Evolutionary conservation across 2,797 vertebrate genomes (phyloP), one percentile per base, ranked within the genome.

Genomic region (Vespertilio murinus): DNA sequence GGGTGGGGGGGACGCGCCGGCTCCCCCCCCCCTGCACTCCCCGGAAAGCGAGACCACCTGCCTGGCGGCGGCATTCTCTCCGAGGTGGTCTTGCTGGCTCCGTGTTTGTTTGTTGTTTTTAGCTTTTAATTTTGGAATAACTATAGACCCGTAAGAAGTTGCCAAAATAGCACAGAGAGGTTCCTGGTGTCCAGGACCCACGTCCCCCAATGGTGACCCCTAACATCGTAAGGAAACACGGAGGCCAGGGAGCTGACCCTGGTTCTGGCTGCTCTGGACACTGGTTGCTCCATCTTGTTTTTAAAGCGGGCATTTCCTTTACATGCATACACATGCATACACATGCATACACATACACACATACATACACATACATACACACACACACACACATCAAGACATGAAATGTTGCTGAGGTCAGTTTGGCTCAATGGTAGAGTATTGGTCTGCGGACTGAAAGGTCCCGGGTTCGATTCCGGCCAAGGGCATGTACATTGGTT

Each of bases 121-220:
- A 42, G 35, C 28, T 92, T 73, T 54, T 30, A 17, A 77, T 81
- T 88, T 92, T 69, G 30, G 85, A 95, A 64, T 90, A 84, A 69
- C 49, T 69, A 74, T 4, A 67, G 25, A 61, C 49, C 65, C 54
- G 7, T 2, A 85, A 42, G 35, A 79, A 93, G 64, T 83, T 59
- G 30, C 33, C 74, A 70, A 84, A 52, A 42, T 17, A 38, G 33
- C 12, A 17, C 13, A 20, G 35, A 71, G 73, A 38, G 25, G 23
- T 38, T 42, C 56, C 6, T 0, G 0, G 45, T 0, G 2, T 33
- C 47, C 8, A 33, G 47, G 20, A 4, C 12, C 38, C 6, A 4
- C 10, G 6, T 14, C 4, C 23, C 9, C 22, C 8, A 0, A 0
- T 0, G 42, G 20, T 0, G 13, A 33, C 5, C 6, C 74, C 67